Evolutionary conservation across 2,113 vertebrate species (phyloP).

Genomic region (Acanthochromis polyacanthus): DNA sequence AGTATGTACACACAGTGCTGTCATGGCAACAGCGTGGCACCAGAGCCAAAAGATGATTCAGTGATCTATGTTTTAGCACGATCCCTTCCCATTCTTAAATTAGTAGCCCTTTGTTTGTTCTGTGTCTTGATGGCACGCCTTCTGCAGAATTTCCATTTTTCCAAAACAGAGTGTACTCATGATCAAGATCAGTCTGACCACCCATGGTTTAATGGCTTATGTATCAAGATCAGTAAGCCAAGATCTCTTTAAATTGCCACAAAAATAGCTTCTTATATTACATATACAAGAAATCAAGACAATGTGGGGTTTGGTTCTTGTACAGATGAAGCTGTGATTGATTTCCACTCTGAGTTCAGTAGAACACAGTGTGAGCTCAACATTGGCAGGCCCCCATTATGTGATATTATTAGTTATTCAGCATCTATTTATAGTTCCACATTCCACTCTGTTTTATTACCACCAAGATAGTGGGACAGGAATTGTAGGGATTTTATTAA

Average conservation of each 20-base stretch:
- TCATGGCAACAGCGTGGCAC: conserved; percentile 20
- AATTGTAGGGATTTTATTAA: conserved; percentile 38
- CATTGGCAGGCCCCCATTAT: conserved; percentile 33
- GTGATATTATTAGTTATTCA: conserved; percentile 61
- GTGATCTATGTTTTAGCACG: conserved; percentile 40
- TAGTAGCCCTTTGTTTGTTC: background rate
- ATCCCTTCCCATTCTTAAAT: conserved; percentile 26
- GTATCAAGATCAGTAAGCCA: background rate
- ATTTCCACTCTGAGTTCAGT: conserved; percentile 57
- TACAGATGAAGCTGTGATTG: conserved; percentile 13
- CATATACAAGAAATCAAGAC: conserved; percentile 19
- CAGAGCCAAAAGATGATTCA: conserved; percentile 34
- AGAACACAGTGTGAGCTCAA: conserved; percentile 51
- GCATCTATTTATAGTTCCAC: conserved; percentile 65
- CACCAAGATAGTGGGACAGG: conserved; percentile 23
- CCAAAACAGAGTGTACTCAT: conserved; percentile 10
- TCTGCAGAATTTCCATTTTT: background rate
- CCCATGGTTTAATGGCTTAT: background rate
- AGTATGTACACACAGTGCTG: conserved; percentile 1
- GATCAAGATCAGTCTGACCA: background rate
- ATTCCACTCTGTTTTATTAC: conserved; percentile 42
- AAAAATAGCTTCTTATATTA: conserved; percentile 6
- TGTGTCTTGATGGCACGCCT: background rate
- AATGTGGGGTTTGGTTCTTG: conserved; percentile 22
- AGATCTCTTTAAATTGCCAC: background rate